A percentile compares a stretch with the other conserved stretches of the same genome.
Conservation (phyloP, 2,888 invertebrate species). For the Colletes collaris region DNA sequence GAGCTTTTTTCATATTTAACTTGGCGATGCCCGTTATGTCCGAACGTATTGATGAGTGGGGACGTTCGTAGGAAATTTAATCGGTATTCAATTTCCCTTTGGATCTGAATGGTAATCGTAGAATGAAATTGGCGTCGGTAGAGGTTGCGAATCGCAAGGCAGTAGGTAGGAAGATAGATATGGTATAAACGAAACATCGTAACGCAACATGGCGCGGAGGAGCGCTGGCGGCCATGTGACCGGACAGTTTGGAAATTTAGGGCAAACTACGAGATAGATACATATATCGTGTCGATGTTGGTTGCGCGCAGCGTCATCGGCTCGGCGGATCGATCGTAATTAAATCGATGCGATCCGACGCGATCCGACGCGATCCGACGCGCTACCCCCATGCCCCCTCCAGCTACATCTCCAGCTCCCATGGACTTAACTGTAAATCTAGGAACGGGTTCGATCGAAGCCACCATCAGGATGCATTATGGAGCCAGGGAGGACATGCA, state of each 20-base stretch:
- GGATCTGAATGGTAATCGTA: too few species aligned
- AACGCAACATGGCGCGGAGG: conserved; percentile 28
- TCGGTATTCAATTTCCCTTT: too few species aligned
- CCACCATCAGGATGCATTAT: conserved; percentile 74
- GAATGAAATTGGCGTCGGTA: too few species aligned
- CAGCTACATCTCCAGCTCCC: conserved; percentile 12
- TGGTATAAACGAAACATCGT: conserved; percentile 5
- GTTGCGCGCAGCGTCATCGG: conserved; percentile 53
- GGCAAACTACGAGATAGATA: conserved; percentile 53
- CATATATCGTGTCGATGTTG: conserved; percentile 51
- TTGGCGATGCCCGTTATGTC: too few species aligned
- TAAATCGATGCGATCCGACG: conserved; percentile 70
- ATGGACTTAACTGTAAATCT: conserved; percentile 73
- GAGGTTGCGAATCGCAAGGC: too few species aligned
- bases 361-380: conserved; percentile 67
- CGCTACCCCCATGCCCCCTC: conserved; percentile 33
- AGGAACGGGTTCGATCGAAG: conserved; percentile 79
- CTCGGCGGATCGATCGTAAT: conserved; percentile 76
- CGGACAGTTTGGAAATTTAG: conserved; percentile 69
- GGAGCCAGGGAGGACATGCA: conserved; percentile 70
- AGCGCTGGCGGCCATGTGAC: conserved; percentile 19
- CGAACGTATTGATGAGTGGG: too few species aligned
- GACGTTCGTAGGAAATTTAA: too few species aligned
- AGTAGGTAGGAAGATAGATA: too few species aligned
- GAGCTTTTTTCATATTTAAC: too few species aligned